These are phyloP conservation scores for Isaurus tuberculatus DNA, from an alignment of 92 coral and sea anemone genomes.

Conservation along the genomic window DNA sequence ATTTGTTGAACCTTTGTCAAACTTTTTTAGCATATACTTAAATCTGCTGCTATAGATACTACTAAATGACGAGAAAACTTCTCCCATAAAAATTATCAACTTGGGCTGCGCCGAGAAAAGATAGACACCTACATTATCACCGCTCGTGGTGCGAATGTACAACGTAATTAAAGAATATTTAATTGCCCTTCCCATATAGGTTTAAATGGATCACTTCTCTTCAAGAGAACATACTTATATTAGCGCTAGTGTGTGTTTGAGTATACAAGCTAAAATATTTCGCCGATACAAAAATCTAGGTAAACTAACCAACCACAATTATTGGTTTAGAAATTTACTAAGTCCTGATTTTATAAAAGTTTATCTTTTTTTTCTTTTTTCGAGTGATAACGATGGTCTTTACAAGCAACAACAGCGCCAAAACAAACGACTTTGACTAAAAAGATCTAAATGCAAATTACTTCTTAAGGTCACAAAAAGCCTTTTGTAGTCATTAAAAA, in stretches of 20 bases:
- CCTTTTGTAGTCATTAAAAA: slow-evolving; percentile 29
- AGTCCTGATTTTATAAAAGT: neutral
- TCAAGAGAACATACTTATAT: neutral
- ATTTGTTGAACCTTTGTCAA: neutral
- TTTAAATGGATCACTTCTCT: slow-evolving; percentile 2
- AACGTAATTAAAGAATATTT: slow-evolving; percentile 10
- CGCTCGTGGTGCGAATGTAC: neutral
- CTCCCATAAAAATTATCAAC: neutral
- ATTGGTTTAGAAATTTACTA: neutral
- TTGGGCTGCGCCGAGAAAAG: neutral
- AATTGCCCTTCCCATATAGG: slow-evolving; percentile 3
- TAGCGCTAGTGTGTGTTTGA: neutral
- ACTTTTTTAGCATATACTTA: neutral
- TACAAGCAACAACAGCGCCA: slow-evolving; percentile 9
- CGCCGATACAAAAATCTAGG: neutral
- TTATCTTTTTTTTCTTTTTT: neutral
- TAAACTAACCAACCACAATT: neutral
- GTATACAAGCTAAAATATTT: neutral
- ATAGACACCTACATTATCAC: neutral
- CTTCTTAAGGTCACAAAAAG: slow-evolving; percentile 15
- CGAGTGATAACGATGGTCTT: neutral
- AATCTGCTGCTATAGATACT: neutral
- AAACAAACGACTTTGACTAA: slow-evolving; percentile 5
- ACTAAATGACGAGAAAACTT: neutral
- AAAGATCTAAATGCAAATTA: slow-evolving; percentile 32